Percentiles rank a stretch among this genome's conserved stretches.
Conservation (phyloP, 2,113 vertebrate species). For the Cochlearius cochlearius region DNA sequence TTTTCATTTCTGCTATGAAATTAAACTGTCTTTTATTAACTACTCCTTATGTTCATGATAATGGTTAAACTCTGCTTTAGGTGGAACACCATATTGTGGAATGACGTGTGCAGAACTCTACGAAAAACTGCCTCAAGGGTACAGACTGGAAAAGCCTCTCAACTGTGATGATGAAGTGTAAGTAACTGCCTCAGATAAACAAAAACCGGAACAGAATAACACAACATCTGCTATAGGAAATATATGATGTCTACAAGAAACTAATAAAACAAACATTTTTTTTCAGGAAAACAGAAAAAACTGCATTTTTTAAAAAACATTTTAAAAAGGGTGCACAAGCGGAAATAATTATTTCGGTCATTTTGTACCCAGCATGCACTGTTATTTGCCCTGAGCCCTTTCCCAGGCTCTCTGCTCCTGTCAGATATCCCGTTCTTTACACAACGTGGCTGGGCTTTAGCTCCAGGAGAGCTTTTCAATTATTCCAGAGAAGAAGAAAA, state of each 20-base stretch:
- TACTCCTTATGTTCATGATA: not conserved
- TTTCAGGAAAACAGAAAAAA: not conserved
- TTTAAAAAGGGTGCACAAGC: not conserved
- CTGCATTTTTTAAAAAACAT: not conserved
- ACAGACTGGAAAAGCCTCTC: conserved; percentile 87
- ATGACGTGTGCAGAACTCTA: conserved; percentile 89
- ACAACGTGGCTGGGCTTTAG: not conserved
- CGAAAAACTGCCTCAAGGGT: conserved; percentile 86
- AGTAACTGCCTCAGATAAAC: conserved; percentile 52
- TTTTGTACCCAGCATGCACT: not conserved
- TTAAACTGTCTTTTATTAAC: not conserved
- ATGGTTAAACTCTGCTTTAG: conserved; percentile 55
- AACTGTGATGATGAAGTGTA: conserved; percentile 91
- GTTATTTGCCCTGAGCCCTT: not conserved
- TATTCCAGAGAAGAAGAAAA: not conserved
- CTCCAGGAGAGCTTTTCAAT: not conserved
- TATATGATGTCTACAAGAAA: not conserved
- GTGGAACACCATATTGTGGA: conserved; percentile 88
- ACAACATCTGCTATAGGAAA: not conserved
- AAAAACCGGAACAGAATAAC: not conserved
- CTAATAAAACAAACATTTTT: not conserved
- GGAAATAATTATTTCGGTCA: not conserved
- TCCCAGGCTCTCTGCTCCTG: not conserved
- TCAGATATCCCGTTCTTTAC: not conserved
- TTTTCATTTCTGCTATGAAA: not conserved